Percentiles rank a stretch among this genome's conserved stretches.
Conservation (phyloP, 2,888 invertebrate species). For the Phalera bucephala region DNA sequence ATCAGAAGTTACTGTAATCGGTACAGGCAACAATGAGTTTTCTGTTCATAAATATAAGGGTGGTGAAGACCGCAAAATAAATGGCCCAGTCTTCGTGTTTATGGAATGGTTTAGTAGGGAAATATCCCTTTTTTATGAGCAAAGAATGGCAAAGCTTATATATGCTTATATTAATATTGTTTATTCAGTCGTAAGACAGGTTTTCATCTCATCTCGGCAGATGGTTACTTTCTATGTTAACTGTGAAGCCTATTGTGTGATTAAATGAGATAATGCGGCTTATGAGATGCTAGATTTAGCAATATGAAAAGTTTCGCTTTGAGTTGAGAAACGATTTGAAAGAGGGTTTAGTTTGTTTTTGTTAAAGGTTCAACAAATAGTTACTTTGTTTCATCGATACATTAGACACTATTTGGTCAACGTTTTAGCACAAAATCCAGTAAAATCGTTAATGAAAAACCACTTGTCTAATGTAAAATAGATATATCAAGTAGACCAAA, state of each 20-base stretch:
- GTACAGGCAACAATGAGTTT: conserved; percentile 21
- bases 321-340: no score
- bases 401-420: no score
- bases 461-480: no score
- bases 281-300: conserved; percentile 8
- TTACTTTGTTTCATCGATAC: no score
- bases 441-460: no score
- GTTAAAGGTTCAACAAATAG: no score
- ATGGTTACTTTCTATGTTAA: conserved; percentile 27
- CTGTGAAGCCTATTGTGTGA: conserved; percentile 14
- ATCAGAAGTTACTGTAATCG: conserved; percentile 6
- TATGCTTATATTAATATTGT: conserved; percentile 71
- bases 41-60: conserved; percentile 24
- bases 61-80: conserved; percentile 15
- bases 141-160: conserved; percentile 72
- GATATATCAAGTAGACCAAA: no score
- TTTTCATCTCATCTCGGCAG: conserved; percentile 30
- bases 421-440: no score
- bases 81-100: conserved; percentile 57
- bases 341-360: no score
- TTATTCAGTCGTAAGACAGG: conserved; percentile 54
- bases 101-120: conserved; percentile 72
- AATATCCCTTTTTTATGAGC: conserved; percentile 78
- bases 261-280: conserved; percentile 3
- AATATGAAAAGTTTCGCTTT: conserved; percentile 3